phyloP scores from a whole-genome alignment of 2,888 invertebrate species.

The Drosophila incognita region DNA sequence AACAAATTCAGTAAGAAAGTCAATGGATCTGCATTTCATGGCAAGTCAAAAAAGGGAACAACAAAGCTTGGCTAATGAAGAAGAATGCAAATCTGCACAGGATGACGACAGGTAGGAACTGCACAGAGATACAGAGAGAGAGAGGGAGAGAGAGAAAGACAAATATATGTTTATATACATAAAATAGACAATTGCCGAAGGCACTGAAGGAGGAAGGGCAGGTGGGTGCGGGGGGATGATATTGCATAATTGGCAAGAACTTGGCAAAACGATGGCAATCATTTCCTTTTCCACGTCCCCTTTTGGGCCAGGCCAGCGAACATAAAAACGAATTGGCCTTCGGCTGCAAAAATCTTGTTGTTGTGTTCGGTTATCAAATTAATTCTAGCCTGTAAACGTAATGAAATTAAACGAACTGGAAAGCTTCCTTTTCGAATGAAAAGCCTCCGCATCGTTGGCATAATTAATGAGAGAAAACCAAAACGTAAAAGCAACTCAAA shows the following conservation, averaged over 20 bases:
- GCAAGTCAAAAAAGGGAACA: conserved; percentile 12
- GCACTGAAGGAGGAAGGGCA: conserved; percentile 5
- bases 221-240: conserved; percentile 1
- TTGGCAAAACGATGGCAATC: conserved; percentile 41
- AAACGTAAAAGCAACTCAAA: conserved; percentile 31
- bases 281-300: conserved; percentile 35
- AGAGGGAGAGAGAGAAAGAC: background rate
- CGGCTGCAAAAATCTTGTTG: conserved; percentile 24
- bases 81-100: conserved; percentile 54
- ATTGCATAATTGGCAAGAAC: conserved; percentile 58
- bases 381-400: conserved; percentile 66
- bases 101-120: conserved; percentile 48
- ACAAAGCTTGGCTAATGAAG: conserved; percentile 7
- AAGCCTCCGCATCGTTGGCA: conserved; percentile 62
- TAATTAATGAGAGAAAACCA: conserved; percentile 73
- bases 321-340: conserved; percentile 61
- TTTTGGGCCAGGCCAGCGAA: background rate
- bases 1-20: background rate
- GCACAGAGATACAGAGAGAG: background rate
- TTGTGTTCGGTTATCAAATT: conserved; percentile 36
- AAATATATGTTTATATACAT: conserved; percentile 3
- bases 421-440: conserved; percentile 72
- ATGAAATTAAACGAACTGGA: conserved; percentile 75
- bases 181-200: conserved; percentile 50
- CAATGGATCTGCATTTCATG: conserved; percentile 2